Conservation (phyloP, 2,888 invertebrate genomes). For the Tyria jacobaeae region DNA sequence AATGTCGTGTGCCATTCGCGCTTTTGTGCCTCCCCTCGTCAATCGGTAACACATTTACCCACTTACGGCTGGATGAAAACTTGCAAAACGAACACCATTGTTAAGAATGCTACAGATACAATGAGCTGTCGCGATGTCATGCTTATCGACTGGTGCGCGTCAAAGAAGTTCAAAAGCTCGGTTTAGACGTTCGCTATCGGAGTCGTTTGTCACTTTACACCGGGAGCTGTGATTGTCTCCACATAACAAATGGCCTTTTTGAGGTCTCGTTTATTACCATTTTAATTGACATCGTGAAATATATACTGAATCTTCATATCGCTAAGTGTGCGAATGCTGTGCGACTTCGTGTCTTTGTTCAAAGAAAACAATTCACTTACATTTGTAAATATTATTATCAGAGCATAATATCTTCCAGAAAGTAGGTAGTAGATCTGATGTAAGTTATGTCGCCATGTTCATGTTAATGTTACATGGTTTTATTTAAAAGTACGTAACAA, state of each 20-base stretch:
- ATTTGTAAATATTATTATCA: slow-evolving; percentile 9
- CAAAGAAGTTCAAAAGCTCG: slow-evolving; percentile 85
- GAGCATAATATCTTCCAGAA: neutral
- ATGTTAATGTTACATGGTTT: neutral
- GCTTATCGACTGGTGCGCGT: slow-evolving; percentile 79
- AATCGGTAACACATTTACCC: slow-evolving; percentile 85
- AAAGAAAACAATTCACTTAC: slow-evolving; percentile 18
- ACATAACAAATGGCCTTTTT: slow-evolving; percentile 79
- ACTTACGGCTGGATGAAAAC: slow-evolving; percentile 82
- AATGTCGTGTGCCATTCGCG: slow-evolving; percentile 48
- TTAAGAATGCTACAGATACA: slow-evolving; percentile 64
- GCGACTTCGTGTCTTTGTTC: slow-evolving; percentile 45
- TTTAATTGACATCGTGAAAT: slow-evolving; percentile 73
- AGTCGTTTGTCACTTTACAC: slow-evolving; percentile 82
- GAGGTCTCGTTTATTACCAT: slow-evolving; percentile 64
- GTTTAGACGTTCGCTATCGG: slow-evolving; percentile 78
- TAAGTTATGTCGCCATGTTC: too few species aligned
- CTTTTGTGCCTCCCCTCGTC: slow-evolving; percentile 72
- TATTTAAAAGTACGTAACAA: neutral
- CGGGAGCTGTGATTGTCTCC: slow-evolving; percentile 76
- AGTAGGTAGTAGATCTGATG: neutral
- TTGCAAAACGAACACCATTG: slow-evolving; percentile 82
- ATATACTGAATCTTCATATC: slow-evolving; percentile 30
- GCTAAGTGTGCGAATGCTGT: slow-evolving; percentile 25
- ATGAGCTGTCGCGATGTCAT: slow-evolving; percentile 59